These are phyloP conservation scores for Atractosteus spatula DNA, from an alignment of 2,113 vertebrate genomes.

Conservation along the genomic window DNA sequence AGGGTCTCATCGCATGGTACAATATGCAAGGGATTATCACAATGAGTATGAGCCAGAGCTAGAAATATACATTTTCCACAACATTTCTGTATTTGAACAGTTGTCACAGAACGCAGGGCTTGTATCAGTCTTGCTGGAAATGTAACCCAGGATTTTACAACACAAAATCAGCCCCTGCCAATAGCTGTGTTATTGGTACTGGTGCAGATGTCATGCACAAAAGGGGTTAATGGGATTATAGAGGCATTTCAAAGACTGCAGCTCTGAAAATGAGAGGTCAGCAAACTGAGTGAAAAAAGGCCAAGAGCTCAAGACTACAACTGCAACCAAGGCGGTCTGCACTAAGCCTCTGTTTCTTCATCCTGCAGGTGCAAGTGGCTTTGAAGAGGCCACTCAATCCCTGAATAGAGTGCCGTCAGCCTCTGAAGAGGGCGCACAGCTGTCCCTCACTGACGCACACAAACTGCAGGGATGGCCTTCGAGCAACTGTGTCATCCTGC, in stretches of 20 bases:
- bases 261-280: conserved; percentile 8
- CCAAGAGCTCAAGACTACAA: background rate
- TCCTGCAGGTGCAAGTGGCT: background rate
- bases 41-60: background rate
- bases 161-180: no score
- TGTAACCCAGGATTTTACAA: no score
- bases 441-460: background rate
- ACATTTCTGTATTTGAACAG: background rate
- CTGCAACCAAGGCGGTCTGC: background rate
- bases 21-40: no score
- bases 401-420: background rate
- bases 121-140: background rate
- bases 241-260: conserved; percentile 1
- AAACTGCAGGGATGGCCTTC: background rate
- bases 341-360: background rate
- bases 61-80: background rate
- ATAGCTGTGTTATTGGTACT: background rate
- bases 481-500: no score
- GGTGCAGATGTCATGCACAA: background rate
- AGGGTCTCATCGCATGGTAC: no score
- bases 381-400: background rate
- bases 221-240: conserved; percentile 16
- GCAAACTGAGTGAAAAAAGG: background rate
- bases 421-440: no score
- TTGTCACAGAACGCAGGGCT: background rate